Percentiles rank a stretch among this genome's conserved stretches.
These are phyloP conservation scores for Drosophila bifasciata DNA, from an alignment of 1,140 invertebrate species.

Conservation along the genomic window DNA sequence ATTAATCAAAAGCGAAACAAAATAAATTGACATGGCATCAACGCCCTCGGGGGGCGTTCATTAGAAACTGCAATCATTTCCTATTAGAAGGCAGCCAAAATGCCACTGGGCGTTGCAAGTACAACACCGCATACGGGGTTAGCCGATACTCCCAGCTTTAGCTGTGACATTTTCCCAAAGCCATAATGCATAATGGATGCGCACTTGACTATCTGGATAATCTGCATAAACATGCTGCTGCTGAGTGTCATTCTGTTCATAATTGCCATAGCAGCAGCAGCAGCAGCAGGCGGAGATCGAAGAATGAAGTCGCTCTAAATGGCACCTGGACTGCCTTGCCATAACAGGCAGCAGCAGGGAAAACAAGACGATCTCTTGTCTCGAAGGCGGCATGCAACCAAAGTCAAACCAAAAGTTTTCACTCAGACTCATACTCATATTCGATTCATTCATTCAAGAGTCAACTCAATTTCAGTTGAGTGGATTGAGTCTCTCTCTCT, in stretches of 20 bases:
- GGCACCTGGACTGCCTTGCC: constrained; percentile 66
- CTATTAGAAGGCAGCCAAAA: constrained; percentile 22
- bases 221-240: constrained; percentile 50
- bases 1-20: constrained; percentile 53
- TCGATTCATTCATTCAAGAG: neutral
- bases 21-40: constrained; percentile 27
- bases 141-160: constrained; percentile 19
- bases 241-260: constrained; percentile 52
- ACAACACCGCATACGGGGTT: constrained; percentile 12
- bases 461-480: constrained; percentile 17
- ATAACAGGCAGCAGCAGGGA: constrained; percentile 8
- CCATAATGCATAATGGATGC: constrained; percentile 24
- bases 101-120: constrained; percentile 62
- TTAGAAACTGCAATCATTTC: constrained; percentile 54
- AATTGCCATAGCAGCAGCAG: constrained; percentile 60
- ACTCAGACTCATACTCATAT: constrained; percentile 12
- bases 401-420: too few species aligned
- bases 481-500: constrained; percentile 32
- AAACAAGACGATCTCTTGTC: constrained; percentile 58
- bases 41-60: constrained; percentile 43
- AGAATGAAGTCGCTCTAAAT: constrained; percentile 60
- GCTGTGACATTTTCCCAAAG: constrained; percentile 31
- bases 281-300: constrained; percentile 48
- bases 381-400: constrained; percentile 54
- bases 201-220: constrained; percentile 27